Conservation (phyloP, 2,888 invertebrate species). For the Sesamia inferens region DNA sequence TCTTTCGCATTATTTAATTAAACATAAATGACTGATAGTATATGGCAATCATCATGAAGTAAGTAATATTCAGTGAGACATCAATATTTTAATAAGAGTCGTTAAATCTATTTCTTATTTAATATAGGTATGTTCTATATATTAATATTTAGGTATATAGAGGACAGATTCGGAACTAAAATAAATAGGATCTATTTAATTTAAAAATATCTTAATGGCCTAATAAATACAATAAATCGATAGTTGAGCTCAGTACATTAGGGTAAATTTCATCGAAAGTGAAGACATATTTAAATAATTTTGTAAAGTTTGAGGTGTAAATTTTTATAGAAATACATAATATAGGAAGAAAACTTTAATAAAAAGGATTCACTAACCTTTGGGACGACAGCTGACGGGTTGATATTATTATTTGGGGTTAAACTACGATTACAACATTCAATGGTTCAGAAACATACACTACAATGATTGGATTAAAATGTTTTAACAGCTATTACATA, state of each 20-base stretch:
- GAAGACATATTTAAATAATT: constrained; percentile 34
- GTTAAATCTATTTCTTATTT: constrained; percentile 41
- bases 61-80: constrained; percentile 38
- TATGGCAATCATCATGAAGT: constrained; percentile 60
- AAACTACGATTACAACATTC: constrained; percentile 38
- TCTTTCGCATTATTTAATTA: constrained; percentile 30
- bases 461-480: background rate
- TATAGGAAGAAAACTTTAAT: constrained; percentile 45
- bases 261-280: constrained; percentile 41
- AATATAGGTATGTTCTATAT: constrained; percentile 52
- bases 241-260: constrained; percentile 43
- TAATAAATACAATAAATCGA: constrained; percentile 36
- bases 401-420: constrained; percentile 14
- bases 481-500: constrained; percentile 23
- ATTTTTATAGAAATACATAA: constrained; percentile 56
- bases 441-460: constrained; percentile 9
- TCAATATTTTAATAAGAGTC: constrained; percentile 31
- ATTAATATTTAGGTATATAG: constrained; percentile 57
- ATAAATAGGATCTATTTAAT: constrained; percentile 56
- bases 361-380: constrained; percentile 76
- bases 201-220: constrained; percentile 36
- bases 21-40: constrained; percentile 59
- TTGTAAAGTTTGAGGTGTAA: constrained; percentile 52
- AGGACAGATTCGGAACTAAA: constrained; percentile 56
- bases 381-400: constrained; percentile 63